Conservation (phyloP, 1,140 invertebrate species). For the Acromyrmex heyeri region DNA sequence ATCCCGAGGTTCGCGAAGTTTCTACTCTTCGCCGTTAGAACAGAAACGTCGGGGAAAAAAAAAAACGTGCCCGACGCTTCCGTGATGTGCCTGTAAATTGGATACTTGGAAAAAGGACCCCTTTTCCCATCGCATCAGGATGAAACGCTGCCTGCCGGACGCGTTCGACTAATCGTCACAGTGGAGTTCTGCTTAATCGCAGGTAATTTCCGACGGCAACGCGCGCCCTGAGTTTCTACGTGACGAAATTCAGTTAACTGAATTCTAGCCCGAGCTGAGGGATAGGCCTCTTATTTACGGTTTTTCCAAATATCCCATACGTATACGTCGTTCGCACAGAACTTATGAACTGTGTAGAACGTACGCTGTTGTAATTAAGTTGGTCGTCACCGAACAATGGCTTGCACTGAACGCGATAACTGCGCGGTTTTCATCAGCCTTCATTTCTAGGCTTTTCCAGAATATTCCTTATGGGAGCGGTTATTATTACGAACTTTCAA, state of each 20-base stretch:
- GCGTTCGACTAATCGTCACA: slow-evolving; percentile 83
- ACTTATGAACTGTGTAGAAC: background rate
- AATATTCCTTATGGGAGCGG: background rate
- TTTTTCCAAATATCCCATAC: background rate
- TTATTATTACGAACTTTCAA: background rate
- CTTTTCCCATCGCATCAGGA: slow-evolving; percentile 68
- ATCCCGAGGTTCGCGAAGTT: background rate
- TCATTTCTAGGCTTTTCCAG: background rate
- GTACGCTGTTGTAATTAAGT: background rate
- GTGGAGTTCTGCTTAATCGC: slow-evolving; percentile 86
- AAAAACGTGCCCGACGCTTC: background rate
- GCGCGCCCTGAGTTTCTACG: background rate
- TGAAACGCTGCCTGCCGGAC: slow-evolving; percentile 71
- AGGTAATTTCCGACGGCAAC: slow-evolving; percentile 75
- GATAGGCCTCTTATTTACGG: background rate
- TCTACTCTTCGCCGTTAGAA: background rate
- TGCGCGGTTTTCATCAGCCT: background rate
- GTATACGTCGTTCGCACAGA: too few relatives aligned
- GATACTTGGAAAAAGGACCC: slow-evolving; percentile 67
- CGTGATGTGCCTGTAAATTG: slow-evolving; percentile 36
- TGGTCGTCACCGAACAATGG: slow-evolving; percentile 7
- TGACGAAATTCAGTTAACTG: background rate
- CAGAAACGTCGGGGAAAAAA: slow-evolving; percentile 20
- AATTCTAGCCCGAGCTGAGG: background rate
- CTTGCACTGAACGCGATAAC: slow-evolving; percentile 3